Conservation (phyloP, 2,113 vertebrate species). For the Hyaena hyaena region DNA sequence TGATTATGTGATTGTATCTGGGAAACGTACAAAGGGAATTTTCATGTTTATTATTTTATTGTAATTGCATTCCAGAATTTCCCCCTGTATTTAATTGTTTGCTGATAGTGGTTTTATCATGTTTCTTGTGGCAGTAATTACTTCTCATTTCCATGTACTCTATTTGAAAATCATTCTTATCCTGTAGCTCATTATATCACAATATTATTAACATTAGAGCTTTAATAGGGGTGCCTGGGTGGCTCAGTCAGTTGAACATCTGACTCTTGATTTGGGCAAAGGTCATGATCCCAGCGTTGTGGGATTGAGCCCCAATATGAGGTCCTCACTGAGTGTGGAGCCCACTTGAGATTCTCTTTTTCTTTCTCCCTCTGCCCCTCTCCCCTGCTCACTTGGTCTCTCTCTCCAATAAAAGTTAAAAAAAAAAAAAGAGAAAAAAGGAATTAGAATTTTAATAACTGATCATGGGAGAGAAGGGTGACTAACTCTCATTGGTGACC, state of each 20-base stretch:
- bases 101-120: conserved; percentile 20
- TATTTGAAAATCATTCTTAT: conserved; percentile 48
- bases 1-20: neutral
- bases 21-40: neutral
- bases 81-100: conserved; percentile 25
- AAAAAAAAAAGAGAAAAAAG: too few relatives aligned
- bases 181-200: conserved; percentile 19
- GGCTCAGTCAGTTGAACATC: too few relatives aligned
- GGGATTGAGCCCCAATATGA: too few relatives aligned
- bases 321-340: too few relatives aligned
- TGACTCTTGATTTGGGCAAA: too few relatives aligned
- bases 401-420: too few relatives aligned
- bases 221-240: neutral
- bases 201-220: conserved; percentile 44
- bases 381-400: too few relatives aligned
- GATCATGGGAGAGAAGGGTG: conserved; percentile 22
- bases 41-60: conserved; percentile 34
- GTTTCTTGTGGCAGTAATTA: conserved; percentile 26
- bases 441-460: conserved; percentile 54
- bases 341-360: too few relatives aligned
- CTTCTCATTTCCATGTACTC: conserved; percentile 34
- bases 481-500: neutral
- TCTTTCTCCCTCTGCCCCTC: too few relatives aligned
- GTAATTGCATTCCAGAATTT: conserved; percentile 35
- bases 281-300: too few relatives aligned